phyloP scores from a whole-genome alignment of 1,140 invertebrate genomes.

The Drosophila suzukii region DNA sequence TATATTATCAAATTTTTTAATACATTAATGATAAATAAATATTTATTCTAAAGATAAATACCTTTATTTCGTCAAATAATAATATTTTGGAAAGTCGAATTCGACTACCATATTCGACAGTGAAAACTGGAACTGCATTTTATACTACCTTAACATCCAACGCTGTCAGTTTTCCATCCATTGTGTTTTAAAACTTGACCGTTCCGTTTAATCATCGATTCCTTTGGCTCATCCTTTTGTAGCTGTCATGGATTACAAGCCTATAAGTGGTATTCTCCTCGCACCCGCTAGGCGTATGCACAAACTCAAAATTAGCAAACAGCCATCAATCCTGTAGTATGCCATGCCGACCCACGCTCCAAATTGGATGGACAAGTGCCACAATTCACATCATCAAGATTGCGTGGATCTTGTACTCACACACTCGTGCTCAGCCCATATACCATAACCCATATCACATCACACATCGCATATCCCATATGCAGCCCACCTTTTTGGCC shows the following conservation, averaged over 20 bases:
- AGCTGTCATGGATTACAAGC: conserved; percentile 31
- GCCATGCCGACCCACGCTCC: conserved; percentile 23
- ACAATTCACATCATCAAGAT: conserved; percentile 71
- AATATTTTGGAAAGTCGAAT: no score
- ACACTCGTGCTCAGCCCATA: conserved; percentile 27
- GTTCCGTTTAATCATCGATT: conserved; percentile 10
- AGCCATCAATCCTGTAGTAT: conserved; percentile 65
- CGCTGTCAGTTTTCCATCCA: neutral
- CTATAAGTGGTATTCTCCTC: conserved; percentile 23
- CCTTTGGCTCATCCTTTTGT: conserved; percentile 11
- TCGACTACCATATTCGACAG: no score
- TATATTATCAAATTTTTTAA: no score
- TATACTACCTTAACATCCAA: no score
- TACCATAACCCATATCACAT: conserved; percentile 16
- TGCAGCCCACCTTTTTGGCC: conserved; percentile 70
- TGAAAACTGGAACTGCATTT: no score
- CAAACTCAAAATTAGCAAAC: conserved; percentile 51
- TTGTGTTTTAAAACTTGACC: neutral
- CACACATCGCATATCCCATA: conserved; percentile 31
- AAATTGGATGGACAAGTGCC: conserved; percentile 61
- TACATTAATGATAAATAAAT: no score
- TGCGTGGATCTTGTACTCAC: conserved; percentile 32
- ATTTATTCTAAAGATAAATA: no score
- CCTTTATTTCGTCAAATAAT: no score
- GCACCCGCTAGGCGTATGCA: conserved; percentile 51